Evolutionary conservation across 2,888 invertebrate genomes (phyloP).

Genomic region (Agrotis segetum): DNA sequence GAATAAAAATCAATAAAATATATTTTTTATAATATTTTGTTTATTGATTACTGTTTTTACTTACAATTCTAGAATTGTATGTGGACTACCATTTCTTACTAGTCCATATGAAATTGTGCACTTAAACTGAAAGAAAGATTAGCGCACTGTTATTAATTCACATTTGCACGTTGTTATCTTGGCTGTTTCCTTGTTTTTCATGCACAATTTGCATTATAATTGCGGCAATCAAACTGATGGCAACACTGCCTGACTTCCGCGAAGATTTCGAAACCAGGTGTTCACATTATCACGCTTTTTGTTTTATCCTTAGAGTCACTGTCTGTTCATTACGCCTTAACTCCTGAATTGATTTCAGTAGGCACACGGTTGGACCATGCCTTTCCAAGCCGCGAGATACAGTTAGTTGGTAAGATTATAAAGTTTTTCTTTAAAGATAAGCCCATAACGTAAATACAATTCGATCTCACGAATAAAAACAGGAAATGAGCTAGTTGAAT

Average conservation of each 20-base stretch:
- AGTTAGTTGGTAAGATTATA: neutral
- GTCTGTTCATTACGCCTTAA: neutral
- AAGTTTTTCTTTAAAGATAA: neutral
- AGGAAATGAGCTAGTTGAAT: neutral
- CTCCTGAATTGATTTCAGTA: neutral
- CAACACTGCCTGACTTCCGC: conserved; percentile 6
- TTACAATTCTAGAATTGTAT: too few relatives aligned
- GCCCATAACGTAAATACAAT: neutral
- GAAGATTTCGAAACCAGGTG: neutral
- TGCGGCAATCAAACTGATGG: conserved; percentile 9
- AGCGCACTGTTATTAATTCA: neutral
- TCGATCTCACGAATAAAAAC: too few relatives aligned
- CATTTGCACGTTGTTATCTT: neutral
- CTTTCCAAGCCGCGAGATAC: neutral
- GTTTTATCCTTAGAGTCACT: neutral
- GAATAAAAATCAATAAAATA: too few relatives aligned
- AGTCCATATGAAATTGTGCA: too few relatives aligned
- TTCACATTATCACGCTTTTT: neutral
- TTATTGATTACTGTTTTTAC: too few relatives aligned
- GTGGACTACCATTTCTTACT: too few relatives aligned
- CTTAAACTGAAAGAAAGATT: neutral
- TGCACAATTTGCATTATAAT: conserved; percentile 12
- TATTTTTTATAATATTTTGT: too few relatives aligned
- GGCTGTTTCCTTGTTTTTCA: neutral
- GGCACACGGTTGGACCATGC: too few relatives aligned